Evolutionary conservation across 1,140 invertebrate species (phyloP).

Genomic region (Drosophila pseudoananassae): DNA sequence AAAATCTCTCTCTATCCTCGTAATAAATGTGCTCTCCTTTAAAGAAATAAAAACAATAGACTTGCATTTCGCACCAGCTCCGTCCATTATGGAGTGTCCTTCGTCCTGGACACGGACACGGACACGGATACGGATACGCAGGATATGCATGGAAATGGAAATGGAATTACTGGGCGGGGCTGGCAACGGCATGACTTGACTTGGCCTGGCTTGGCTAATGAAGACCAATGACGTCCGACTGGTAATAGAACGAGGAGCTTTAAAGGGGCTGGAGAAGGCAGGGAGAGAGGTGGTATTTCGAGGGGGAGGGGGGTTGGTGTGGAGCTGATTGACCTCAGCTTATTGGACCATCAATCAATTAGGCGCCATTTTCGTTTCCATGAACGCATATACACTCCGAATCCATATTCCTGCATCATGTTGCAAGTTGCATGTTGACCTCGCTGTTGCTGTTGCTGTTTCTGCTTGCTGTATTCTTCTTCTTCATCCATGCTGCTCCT

Average conservation of each 20-base stretch:
- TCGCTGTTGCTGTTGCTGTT: slow-evolving; percentile 13
- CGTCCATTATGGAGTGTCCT: slow-evolving; percentile 1
- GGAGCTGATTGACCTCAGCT: slow-evolving; percentile 50
- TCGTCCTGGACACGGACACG: not conserved
- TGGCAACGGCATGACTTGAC: not conserved
- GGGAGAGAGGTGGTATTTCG: no score
- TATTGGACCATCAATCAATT: slow-evolving; percentile 59
- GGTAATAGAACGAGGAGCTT: not conserved
- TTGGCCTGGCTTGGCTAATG: slow-evolving; percentile 34
- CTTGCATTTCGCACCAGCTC: not conserved
- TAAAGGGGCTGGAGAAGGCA: not conserved
- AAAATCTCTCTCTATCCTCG: no score
- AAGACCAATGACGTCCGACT: slow-evolving; percentile 55
- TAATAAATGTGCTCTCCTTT: no score
- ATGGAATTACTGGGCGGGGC: slow-evolving; percentile 3
- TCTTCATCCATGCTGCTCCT: not conserved
- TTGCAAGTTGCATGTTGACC: slow-evolving; percentile 51
- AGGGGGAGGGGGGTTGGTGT: not conserved
- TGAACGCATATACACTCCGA: slow-evolving; percentile 21
- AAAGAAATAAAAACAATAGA: not conserved
- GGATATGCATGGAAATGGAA: slow-evolving; percentile 3
- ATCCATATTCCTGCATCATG: slow-evolving; percentile 42
- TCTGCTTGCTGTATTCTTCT: not conserved
- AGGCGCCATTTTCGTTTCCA: slow-evolving; percentile 40
- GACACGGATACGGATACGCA: not conserved